Percentiles rank a stretch among this genome's conserved stretches.
These are phyloP conservation scores for Oreortyx pictus DNA, from an alignment of 2,797 vertebrate genomes.

Conservation along the genomic window DNA sequence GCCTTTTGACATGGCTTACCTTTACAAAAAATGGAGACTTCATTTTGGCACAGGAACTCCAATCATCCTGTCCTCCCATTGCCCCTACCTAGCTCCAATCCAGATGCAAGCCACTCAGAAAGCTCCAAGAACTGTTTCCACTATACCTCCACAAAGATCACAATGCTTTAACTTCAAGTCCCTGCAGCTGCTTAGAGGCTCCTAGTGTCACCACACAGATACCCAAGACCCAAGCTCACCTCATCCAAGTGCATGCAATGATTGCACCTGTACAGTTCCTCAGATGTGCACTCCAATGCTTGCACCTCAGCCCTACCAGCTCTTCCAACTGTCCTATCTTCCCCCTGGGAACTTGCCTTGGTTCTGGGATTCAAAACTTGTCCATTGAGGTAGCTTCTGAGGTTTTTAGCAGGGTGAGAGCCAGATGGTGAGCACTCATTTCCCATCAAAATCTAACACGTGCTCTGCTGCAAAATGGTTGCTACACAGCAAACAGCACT, in stretches of 20 bases:
- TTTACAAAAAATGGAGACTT: neutral
- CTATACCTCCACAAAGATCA: neutral
- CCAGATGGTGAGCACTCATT: neutral
- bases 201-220: accelerated
- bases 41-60: neutral
- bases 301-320: neutral
- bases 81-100: neutral
- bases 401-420: neutral
- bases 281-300: neutral
- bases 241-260: neutral
- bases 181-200: accelerated
- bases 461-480: neutral
- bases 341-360: neutral
- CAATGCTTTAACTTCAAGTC: neutral
- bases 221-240: neutral
- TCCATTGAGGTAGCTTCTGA: neutral
- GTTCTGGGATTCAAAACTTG: neutral
- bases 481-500: neutral
- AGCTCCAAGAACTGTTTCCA: neutral
- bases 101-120: neutral
- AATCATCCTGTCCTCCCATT: accelerated
- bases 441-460: too few relatives aligned
- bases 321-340: neutral
- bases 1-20: neutral
- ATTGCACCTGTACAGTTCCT: neutral